Conservation (phyloP, 2,888 invertebrate species). For the Busseola fusca region DNA sequence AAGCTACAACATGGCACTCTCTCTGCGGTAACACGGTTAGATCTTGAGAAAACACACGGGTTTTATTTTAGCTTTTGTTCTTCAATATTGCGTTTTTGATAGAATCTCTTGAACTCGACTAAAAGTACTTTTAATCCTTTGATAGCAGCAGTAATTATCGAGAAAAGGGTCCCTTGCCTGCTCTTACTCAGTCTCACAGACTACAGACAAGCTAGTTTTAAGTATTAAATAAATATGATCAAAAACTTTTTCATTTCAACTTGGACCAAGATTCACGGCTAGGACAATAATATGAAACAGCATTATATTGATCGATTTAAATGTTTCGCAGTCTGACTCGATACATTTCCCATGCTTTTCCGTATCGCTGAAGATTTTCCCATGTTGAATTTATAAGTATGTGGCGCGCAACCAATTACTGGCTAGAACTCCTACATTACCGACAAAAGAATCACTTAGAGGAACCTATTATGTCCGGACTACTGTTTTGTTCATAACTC, state of each 20-base stretch:
- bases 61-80: background rate
- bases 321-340: slow-evolving; percentile 56
- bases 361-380: slow-evolving; percentile 68
- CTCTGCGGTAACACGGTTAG: background rate
- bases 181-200: slow-evolving; percentile 10
- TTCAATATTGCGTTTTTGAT: slow-evolving; percentile 1
- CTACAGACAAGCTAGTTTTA: background rate
- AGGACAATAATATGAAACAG: slow-evolving; percentile 1
- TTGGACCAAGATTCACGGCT: slow-evolving; percentile 13
- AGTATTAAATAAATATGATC: background rate
- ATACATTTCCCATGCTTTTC: slow-evolving; percentile 66
- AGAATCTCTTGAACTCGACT: background rate
- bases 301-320: slow-evolving; percentile 61
- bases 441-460: slow-evolving; percentile 38
- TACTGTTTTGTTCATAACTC: slow-evolving; percentile 37
- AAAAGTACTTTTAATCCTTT: background rate
- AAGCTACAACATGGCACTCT: background rate
- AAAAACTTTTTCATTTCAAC: slow-evolving; percentile 11
- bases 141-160: background rate
- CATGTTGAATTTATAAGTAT: slow-evolving; percentile 69
- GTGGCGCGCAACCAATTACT: slow-evolving; percentile 61
- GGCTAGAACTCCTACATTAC: slow-evolving; percentile 52
- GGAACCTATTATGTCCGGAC: slow-evolving; percentile 32
- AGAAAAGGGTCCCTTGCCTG: background rate
- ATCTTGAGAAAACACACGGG: background rate